Conservation (phyloP, 2,113 vertebrate genomes). For the Solea senegalensis region DNA sequence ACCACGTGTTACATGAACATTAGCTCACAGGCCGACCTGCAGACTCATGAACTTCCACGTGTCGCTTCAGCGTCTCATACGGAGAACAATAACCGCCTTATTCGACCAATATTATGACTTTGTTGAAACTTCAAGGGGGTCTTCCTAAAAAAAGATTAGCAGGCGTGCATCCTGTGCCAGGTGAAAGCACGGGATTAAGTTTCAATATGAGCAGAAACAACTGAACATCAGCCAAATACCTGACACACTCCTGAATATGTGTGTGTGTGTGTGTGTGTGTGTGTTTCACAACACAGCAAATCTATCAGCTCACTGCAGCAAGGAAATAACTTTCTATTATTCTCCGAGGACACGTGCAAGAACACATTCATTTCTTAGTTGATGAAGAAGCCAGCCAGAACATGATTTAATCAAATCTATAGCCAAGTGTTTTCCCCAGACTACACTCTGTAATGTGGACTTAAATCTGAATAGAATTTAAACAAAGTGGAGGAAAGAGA, state of each 20-base stretch:
- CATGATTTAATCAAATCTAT: conserved; percentile 26
- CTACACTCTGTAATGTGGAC: conserved; percentile 8
- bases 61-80: conserved; percentile 13
- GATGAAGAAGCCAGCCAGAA: conserved; percentile 39
- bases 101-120: conserved; percentile 39
- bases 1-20: conserved; percentile 12
- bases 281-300: conserved; percentile 25
- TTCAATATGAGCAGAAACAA: conserved; percentile 50
- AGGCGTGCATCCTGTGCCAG: conserved; percentile 29
- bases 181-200: conserved; percentile 54
- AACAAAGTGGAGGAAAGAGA: conserved; percentile 19
- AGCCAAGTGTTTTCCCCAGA: neutral
- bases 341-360: conserved; percentile 28
- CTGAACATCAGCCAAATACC: conserved; percentile 28
- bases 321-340: neutral
- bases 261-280: conserved; percentile 1
- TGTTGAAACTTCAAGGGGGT: conserved; percentile 41
- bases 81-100: conserved; percentile 45
- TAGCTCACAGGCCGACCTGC: neutral
- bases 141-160: conserved; percentile 34
- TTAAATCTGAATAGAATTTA: conserved; percentile 18
- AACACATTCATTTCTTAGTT: conserved; percentile 32
- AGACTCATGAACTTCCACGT: neutral
- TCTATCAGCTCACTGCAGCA: conserved; percentile 22
- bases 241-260: conserved; percentile 18